Conservation (phyloP, 2,797 vertebrate species). For the Euphonia xanthogaster region DNA sequence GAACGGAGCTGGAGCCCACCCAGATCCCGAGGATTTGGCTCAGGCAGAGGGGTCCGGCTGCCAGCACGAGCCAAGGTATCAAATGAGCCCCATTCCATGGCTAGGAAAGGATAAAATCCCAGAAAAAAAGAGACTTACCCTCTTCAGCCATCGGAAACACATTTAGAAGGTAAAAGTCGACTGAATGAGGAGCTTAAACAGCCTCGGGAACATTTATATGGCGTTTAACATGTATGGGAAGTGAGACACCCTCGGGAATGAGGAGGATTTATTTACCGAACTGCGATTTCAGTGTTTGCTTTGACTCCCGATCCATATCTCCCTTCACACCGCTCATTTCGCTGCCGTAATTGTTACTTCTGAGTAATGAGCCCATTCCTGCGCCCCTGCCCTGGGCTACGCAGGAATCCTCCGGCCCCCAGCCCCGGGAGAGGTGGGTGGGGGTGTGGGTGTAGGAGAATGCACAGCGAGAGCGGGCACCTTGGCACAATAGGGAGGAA, state of each 20-base stretch:
- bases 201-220: conserved; percentile 7
- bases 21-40: accelerated
- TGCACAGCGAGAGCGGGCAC: accelerated
- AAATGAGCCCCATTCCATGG: accelerated
- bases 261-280: conserved; percentile 41
- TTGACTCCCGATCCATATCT: conserved; percentile 40
- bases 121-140: conserved; percentile 15
- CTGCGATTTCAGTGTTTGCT: background rate
- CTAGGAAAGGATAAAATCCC: background rate
- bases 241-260: conserved; percentile 58
- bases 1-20: accelerated
- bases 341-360: conserved; percentile 23
- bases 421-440: background rate
- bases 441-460: background rate
- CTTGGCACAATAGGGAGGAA: background rate
- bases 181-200: background rate
- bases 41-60: background rate
- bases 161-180: conserved; percentile 40
- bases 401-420: background rate
- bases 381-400: background rate
- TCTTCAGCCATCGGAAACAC: conserved; percentile 56
- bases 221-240: background rate
- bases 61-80: accelerated
- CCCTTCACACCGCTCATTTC: background rate
- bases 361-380: conserved; percentile 33